Base-by-base conservation (phyloP, 2,797 vertebrate species). In the Pygocentrus nattereri region DNA sequence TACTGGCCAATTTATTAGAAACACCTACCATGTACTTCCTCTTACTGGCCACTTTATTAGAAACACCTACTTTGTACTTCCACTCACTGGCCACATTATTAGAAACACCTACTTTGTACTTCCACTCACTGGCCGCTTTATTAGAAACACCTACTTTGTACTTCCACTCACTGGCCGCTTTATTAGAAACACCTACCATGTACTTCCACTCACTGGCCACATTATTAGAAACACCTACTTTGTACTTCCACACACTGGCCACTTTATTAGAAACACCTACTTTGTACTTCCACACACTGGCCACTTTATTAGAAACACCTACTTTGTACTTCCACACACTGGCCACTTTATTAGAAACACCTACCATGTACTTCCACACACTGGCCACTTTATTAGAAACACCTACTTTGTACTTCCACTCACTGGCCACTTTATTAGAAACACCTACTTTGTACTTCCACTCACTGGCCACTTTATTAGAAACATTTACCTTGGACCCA, bases 371-470 rank as follows among this genome's bases (percentile, higher is more conserved):
- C 41, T 10, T 44, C 8, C 41, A 5, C 23, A 27, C 7, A 23
- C 54, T 23, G 7, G 21, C n/a, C 21, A 56, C 21, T n/a, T 23
- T n/a, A n/a, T 56, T 27, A 61, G 25, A 15, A 25, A 61, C 58
- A 27, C 47, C 90, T 50, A 97, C 96, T 95, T 96, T 56, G 21
- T 44, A 7, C 41, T 10, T 44, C 41, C 41, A 44, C 52, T 54
- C 19, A 54, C 21, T 4, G 52, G 21, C 52, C 49, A 54, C 52
- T 44, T 44, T 44, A 44, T 44, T 10, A 44, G 41, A 44, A 44
- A 44, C 41, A 44, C 41, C 41, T 44, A 44, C 41, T 41, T 1
- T 8, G 4, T 44, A 7, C 7, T 10, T 10, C 4, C 4, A 44
- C 41, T 44, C 4, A 44, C 41, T 50, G 49, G 49, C 49, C 49